These are phyloP conservation scores for Gymnobelideus leadbeateri DNA, from an alignment of 2,113 vertebrate species.

Conservation along the genomic window DNA sequence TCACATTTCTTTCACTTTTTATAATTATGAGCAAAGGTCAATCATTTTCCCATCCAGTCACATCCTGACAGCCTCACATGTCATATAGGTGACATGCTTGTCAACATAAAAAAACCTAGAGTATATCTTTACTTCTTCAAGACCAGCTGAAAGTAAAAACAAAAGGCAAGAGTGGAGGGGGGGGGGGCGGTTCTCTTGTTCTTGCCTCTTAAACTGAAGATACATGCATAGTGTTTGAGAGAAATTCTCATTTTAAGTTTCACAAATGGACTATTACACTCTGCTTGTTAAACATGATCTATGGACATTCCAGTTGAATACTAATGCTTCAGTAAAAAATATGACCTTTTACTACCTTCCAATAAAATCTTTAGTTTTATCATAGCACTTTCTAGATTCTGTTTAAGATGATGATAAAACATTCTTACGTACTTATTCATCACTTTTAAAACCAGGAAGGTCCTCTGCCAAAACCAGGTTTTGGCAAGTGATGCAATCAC, in stretches of 20 bases:
- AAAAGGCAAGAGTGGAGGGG: rapidly evolving
- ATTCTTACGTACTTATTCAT: background rate
- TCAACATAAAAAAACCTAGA: constrained; percentile 64
- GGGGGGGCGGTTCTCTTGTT: background rate
- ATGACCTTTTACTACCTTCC: constrained; percentile 39
- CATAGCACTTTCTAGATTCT: background rate
- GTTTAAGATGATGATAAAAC: constrained; percentile 21
- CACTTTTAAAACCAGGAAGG: background rate
- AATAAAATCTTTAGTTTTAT: constrained; percentile 33
- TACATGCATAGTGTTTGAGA: background rate
- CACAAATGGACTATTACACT: constrained; percentile 52
- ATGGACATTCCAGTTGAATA: constrained; percentile 15
- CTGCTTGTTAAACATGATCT: constrained; percentile 58
- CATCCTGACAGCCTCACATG: constrained; percentile 82
- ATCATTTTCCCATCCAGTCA: constrained; percentile 80
- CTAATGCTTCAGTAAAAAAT: constrained; percentile 13
- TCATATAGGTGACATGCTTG: constrained; percentile 81
- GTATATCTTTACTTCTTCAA: constrained; percentile 66
- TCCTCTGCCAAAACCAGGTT: background rate
- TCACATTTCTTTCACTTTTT: constrained; percentile 79
- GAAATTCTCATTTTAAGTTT: constrained; percentile 57
- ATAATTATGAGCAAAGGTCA: constrained; percentile 84
- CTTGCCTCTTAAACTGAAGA: constrained; percentile 29
- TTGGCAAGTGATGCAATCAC: background rate
- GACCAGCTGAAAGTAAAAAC: constrained; percentile 53